Evolutionary conservation across 2,888 invertebrate genomes (phyloP), one percentile per base, ranked within the genome.

Genomic region (Trisateles emortualis): DNA sequence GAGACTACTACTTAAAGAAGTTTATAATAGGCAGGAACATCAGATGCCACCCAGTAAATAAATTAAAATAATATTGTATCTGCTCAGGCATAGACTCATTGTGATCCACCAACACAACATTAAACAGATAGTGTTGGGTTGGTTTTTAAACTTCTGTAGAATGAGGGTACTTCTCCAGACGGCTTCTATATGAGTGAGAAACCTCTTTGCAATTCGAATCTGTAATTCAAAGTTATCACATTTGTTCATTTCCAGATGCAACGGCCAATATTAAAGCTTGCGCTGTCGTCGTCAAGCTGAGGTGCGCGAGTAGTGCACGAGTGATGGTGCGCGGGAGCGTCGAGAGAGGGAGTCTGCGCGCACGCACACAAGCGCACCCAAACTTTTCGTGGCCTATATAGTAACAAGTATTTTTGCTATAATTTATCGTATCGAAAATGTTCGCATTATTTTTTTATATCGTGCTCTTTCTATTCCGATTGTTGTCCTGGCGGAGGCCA

Each of bases 371-470:
- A 32, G 53, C 47, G 64, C 58, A 47, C 57, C 56, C 60, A 49
- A 76, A 73, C 70, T 69, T 79, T 79, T 78, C 75, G 79, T 79
- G 84, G 84, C 84, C 84, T 84, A 64, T 57, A 72, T 56, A 73
- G 66, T 81, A 83, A 81, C 75, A 94, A 83, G 94, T 94, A 93
- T 95, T 90, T 90, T 90, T 90, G 90, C 88, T 90, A 90, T 90
- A 89, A 90, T 89, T 88, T 86, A 87, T 87, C 83, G 78, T 84
- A 83, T 84, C 72, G 78, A 79, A 81, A 84, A 86, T 74, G 75
- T 83, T 81, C 86, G 82, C 76, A 82, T 86, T 90, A 89, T 89
- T 87, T 88, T 89, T 88, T 79, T 83, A 85, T 78, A 85, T 78
- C 70, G 77, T 79, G 78, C 78, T 78, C 76, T 81, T 77, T 81